Conservation (phyloP, 2,797 vertebrate species). For the Acrocephalus scirpaceus region DNA sequence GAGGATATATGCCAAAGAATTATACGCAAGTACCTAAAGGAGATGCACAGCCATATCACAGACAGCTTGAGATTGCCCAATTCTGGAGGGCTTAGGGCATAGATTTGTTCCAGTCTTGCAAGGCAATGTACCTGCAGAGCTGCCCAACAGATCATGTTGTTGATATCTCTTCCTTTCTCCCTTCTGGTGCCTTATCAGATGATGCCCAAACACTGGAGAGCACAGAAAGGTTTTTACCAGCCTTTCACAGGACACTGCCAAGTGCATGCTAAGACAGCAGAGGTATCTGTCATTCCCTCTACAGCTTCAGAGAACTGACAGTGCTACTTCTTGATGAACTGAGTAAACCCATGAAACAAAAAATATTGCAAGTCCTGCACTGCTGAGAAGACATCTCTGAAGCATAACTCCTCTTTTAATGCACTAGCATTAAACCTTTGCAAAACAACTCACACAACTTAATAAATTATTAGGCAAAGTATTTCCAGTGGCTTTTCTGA, state of each 20-base stretch:
- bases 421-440: neutral
- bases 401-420: neutral
- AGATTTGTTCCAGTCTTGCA: neutral
- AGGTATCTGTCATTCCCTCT: neutral
- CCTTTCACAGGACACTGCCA: neutral
- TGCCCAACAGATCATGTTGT: neutral
- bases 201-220: neutral
- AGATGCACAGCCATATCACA: neutral
- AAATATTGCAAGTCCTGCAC: neutral
- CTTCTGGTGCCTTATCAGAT: neutral
- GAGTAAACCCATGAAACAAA: neutral
- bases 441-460: neutral
- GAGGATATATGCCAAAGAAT: neutral
- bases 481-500: neutral
- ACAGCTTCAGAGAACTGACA: neutral
- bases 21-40: neutral
- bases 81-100: neutral
- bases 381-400: neutral
- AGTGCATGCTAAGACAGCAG: neutral
- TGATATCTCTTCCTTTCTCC: neutral
- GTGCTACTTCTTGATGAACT: neutral
- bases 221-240: neutral
- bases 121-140: neutral
- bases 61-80: neutral
- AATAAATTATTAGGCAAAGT: slow-evolving; percentile 3